Conservation (phyloP, 1,140 invertebrate species). For the Cylas formicarius region DNA sequence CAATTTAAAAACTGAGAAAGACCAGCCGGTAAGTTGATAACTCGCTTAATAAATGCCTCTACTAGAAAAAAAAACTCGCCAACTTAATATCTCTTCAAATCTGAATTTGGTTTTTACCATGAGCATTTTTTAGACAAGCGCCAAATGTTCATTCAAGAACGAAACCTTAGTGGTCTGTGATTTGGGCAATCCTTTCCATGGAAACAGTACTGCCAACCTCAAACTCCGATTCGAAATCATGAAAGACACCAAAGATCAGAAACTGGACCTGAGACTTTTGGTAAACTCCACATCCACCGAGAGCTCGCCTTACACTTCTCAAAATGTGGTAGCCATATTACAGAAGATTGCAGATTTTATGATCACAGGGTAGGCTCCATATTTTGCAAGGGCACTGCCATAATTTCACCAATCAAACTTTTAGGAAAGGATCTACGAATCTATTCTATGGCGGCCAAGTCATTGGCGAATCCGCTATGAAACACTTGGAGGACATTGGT, state of each 20-base stretch:
- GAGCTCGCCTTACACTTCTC: slow-evolving; percentile 49
- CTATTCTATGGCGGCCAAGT: slow-evolving; percentile 80
- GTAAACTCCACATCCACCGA: slow-evolving; percentile 84
- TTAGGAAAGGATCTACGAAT: slow-evolving; percentile 46
- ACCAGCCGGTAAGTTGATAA: slow-evolving; percentile 16
- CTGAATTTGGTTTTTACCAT: neutral
- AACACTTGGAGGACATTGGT: slow-evolving; percentile 77
- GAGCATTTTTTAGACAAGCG: slow-evolving; percentile 22
- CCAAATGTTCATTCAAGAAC: slow-evolving; percentile 62
- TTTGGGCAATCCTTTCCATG: slow-evolving; percentile 84
- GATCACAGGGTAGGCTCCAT: slow-evolving; percentile 61
- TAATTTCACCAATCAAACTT: slow-evolving; percentile 4
- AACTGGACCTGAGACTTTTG: slow-evolving; percentile 64
- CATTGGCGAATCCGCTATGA: slow-evolving; percentile 75
- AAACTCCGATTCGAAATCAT: slow-evolving; percentile 74
- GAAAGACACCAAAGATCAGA: slow-evolving; percentile 58
- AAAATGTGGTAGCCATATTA: slow-evolving; percentile 55
- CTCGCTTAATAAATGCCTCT: too few species aligned
- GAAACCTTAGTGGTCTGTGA: slow-evolving; percentile 69
- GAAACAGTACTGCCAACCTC: slow-evolving; percentile 51
- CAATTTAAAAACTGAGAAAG: slow-evolving; percentile 18
- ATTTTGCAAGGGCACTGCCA: neutral
- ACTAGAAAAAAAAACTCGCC: too few species aligned
- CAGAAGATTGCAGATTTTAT: slow-evolving; percentile 75
- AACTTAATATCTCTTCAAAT: too few species aligned